Percentiles rank a stretch among this genome's conserved stretches.
Conservation (phyloP, 1,140 invertebrate genomes). For the Bombus soroeensis region DNA sequence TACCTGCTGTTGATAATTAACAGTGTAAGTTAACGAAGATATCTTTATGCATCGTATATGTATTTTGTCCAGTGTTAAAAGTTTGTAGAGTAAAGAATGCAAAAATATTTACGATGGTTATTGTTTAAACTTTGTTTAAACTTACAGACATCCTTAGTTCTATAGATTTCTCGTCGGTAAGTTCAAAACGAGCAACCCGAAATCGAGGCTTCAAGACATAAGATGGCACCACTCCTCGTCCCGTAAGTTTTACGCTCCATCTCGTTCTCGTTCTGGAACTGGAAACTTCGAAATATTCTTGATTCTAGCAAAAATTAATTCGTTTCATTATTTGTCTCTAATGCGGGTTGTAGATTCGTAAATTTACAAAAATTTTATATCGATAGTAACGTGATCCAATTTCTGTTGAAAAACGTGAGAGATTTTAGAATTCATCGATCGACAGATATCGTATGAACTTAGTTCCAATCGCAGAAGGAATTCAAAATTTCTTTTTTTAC, state of each 20-base stretch:
- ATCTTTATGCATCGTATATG: too few species aligned
- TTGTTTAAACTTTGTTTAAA: too few species aligned
- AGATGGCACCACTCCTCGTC: constrained; percentile 33
- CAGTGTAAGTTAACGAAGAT: background rate
- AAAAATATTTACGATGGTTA: too few species aligned
- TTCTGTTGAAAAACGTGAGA: background rate
- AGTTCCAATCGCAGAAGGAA: background rate
- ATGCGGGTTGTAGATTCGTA: too few species aligned
- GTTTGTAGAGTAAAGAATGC: too few species aligned
- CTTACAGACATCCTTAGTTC: constrained; percentile 29
- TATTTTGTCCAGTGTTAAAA: too few species aligned
- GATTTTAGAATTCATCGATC: background rate
- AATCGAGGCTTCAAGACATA: constrained; percentile 21
- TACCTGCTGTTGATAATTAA: background rate
- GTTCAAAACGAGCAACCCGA: constrained; percentile 18
- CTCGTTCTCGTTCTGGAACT: background rate
- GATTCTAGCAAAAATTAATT: background rate
- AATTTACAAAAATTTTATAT: too few species aligned
- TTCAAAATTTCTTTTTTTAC: background rate
- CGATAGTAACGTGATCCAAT: background rate
- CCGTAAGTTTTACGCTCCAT: constrained; percentile 1
- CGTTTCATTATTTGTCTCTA: too few species aligned
- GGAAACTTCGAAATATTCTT: constrained; percentile 34
- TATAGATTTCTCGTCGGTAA: background rate
- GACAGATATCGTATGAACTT: background rate